Percentiles rank a stretch among this genome's conserved stretches.
These are phyloP conservation scores for Lacanobia wlatinum DNA, from an alignment of 2,888 invertebrate species.

Conservation along the genomic window DNA sequence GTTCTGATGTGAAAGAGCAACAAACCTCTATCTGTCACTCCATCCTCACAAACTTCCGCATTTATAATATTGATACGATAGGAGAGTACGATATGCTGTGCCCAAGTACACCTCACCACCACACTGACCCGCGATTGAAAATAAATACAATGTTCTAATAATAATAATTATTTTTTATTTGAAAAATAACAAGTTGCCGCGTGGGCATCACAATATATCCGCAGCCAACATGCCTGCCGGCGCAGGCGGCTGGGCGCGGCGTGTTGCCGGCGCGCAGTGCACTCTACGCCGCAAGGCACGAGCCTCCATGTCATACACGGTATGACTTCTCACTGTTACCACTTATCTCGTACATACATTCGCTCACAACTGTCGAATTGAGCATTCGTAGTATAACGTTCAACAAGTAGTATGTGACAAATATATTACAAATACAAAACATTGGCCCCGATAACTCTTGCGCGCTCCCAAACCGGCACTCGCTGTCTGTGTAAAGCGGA, in stretches of 20 bases:
- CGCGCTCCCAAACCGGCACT: background rate
- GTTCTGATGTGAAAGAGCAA: too few species aligned
- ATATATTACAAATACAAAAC: background rate
- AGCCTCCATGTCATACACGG: slow-evolving; percentile 1
- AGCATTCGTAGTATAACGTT: slow-evolving; percentile 16
- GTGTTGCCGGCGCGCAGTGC: background rate
- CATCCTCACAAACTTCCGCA: too few species aligned
- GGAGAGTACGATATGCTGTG: too few species aligned
- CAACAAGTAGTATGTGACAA: slow-evolving; percentile 12
- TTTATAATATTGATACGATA: too few species aligned
- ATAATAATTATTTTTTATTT: slow-evolving; percentile 15
- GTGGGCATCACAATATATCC: slow-evolving; percentile 9
- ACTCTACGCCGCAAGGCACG: slow-evolving; percentile 20
- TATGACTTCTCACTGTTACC: slow-evolving; percentile 13
- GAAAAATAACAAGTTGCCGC: slow-evolving; percentile 39
- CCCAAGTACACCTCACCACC: too few species aligned
- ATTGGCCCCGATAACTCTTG: background rate
- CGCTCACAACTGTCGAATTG: slow-evolving; percentile 14
- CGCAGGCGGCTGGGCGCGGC: background rate
- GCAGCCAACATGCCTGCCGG: background rate
- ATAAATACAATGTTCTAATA: slow-evolving; percentile 9
- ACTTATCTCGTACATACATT: slow-evolving; percentile 1
- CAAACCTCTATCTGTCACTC: too few species aligned
- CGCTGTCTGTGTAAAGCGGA: too few species aligned
- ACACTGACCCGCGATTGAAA: background rate